Evolutionary conservation across 2,797 vertebrate genomes (phyloP).

Genomic region (Hylomyscus alleni): DNA sequence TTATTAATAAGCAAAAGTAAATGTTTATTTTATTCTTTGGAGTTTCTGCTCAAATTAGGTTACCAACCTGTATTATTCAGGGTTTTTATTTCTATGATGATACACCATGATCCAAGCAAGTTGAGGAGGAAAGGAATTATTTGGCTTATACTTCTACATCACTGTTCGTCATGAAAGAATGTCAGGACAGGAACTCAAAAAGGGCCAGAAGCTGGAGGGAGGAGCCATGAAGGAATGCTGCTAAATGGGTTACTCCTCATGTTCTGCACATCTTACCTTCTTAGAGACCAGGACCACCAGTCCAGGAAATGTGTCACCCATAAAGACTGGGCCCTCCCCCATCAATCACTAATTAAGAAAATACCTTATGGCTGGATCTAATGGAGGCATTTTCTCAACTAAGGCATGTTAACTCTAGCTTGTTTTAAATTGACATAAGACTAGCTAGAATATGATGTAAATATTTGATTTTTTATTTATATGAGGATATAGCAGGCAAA

Average conservation of each 20-base stretch:
- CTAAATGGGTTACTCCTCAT: not conserved
- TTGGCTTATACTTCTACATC: not conserved
- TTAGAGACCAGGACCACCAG: not conserved
- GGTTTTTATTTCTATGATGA: not conserved
- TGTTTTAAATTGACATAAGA: not conserved
- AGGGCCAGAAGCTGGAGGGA: not conserved
- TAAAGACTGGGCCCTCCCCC: rapidly evolving
- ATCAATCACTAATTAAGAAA: not conserved
- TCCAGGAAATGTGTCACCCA: rapidly evolving
- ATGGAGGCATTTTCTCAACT: not conserved
- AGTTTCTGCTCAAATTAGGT: not conserved
- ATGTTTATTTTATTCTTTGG: not conserved
- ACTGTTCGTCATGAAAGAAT: not conserved
- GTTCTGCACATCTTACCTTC: not conserved
- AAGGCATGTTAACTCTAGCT: not conserved
- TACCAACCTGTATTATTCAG: not conserved
- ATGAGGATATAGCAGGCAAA: not conserved
- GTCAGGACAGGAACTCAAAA: not conserved
- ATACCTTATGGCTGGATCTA: not conserved
- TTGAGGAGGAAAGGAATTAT: not conserved
- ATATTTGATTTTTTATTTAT: constrained; percentile 22
- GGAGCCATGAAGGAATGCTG: not conserved
- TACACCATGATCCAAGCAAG: not conserved
- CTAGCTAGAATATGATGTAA: not conserved
- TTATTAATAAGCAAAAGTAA: constrained; percentile 19